Conservation (phyloP, 37 sponge, comb jelly and placozoan genomes). For the Axinella damicornis region DNA sequence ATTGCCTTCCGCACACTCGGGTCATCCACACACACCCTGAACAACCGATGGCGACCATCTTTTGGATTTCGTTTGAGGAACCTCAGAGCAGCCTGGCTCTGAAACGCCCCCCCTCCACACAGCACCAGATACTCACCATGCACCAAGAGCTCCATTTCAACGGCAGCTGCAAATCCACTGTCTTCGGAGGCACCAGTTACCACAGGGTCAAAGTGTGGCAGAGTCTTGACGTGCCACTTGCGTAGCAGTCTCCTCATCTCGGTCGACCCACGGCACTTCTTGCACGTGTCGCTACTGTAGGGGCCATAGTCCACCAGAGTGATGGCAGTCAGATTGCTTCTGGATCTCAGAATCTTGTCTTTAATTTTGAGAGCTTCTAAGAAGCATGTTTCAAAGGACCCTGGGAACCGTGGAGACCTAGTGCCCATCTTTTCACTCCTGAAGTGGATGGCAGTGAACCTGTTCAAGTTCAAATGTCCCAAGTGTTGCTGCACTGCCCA, state of each 20-base stretch:
- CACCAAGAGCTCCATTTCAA: constrained; percentile 33
- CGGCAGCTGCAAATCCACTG: constrained; percentile 45
- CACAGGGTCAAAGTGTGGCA: constrained; percentile 35
- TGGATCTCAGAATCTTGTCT: neutral
- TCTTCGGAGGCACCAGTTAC: constrained; percentile 1
- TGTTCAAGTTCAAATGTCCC: neutral
- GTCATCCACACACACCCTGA: neutral
- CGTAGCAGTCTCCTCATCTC: neutral
- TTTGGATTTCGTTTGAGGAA: constrained; percentile 7
- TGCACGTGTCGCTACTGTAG: constrained; percentile 51
- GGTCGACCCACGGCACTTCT: constrained; percentile 20
- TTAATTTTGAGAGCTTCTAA: neutral
- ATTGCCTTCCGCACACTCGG: neutral
- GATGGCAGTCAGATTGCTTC: neutral
- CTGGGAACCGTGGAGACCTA: constrained; percentile 24
- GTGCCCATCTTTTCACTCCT: constrained; percentile 61
- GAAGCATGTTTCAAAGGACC: constrained; percentile 18
- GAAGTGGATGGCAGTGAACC: constrained; percentile 40
- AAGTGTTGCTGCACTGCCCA: neutral
- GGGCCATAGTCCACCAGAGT: constrained; percentile 39
- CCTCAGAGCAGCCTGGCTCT: constrained; percentile 21
- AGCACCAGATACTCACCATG: constrained; percentile 19
- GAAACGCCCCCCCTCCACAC: constrained; percentile 60
- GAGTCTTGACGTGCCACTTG: neutral
- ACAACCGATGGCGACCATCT: neutral